phyloP scores from a whole-genome alignment of 2,797 vertebrate genomes.

The Eleutherodactylus coqui region DNA sequence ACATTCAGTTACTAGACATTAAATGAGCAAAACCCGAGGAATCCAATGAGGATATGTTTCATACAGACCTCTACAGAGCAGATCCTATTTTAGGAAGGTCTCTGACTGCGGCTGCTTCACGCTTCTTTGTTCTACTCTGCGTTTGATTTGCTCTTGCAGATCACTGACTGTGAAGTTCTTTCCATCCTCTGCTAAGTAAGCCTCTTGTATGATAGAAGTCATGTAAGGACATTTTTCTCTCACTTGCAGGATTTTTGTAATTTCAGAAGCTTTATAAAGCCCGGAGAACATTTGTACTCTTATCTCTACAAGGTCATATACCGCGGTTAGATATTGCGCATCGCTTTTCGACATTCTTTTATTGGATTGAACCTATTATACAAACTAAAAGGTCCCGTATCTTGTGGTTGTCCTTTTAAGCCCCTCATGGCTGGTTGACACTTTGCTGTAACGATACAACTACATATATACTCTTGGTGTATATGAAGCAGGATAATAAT shows the following conservation, averaged over 20 bases:
- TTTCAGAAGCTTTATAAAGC: background rate
- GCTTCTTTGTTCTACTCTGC: background rate
- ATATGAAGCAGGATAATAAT: background rate
- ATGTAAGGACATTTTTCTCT: background rate
- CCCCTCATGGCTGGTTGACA: no score
- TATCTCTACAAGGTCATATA: background rate
- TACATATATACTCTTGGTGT: no score
- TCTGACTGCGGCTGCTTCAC: background rate
- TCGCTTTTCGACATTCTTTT: background rate
- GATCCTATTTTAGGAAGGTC: background rate
- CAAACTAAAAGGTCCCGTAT: background rate
- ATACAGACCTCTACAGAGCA: background rate
- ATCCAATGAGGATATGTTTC: background rate
- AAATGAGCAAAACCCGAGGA: background rate
- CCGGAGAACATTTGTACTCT: background rate
- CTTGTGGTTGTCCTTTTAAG: background rate
- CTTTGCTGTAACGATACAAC: no score
- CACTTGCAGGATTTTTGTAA: background rate
- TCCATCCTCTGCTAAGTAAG: background rate
- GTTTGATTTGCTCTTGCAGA: conserved; percentile 10
- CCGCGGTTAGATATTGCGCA: background rate
- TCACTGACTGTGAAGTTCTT: conserved; percentile 13
- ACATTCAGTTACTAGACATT: background rate
- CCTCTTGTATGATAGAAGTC: conserved; percentile 1
- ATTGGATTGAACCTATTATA: background rate